These are phyloP conservation scores for Leptinotarsa tumamoca DNA, from an alignment of 2,888 invertebrate species.

Conservation along the genomic window DNA sequence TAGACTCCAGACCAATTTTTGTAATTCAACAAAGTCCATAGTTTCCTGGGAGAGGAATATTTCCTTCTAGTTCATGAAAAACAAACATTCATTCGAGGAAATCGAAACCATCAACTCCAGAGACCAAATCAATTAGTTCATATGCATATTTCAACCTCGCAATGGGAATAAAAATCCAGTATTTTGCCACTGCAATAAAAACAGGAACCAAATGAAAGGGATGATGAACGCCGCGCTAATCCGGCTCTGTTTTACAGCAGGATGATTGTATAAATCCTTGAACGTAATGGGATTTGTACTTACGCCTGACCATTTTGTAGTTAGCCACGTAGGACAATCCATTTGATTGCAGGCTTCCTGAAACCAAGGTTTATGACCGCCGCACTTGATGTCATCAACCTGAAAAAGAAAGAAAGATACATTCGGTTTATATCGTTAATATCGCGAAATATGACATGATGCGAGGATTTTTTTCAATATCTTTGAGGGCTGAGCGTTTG, in stretches of 20 bases:
- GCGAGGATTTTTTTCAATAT: background rate
- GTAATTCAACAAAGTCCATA: no score
- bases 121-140: background rate
- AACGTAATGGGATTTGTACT: constrained; percentile 64
- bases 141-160: background rate
- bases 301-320: constrained; percentile 91
- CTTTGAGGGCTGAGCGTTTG: background rate
- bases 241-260: constrained; percentile 2
- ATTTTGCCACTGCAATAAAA: background rate
- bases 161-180: background rate
- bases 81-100: no score
- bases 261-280: constrained; percentile 23
- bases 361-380: constrained; percentile 80
- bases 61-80: no score
- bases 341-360: constrained; percentile 86
- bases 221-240: constrained; percentile 15
- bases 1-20: no score
- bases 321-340: constrained; percentile 90
- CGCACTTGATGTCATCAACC: constrained; percentile 84
- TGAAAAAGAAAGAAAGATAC: constrained; percentile 61
- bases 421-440: constrained; percentile 1
- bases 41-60: no score
- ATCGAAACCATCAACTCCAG: no score
- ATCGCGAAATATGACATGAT: background rate
- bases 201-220: background rate